Conservation (phyloP, 2,113 vertebrate genomes). For the Albula goreensis region DNA sequence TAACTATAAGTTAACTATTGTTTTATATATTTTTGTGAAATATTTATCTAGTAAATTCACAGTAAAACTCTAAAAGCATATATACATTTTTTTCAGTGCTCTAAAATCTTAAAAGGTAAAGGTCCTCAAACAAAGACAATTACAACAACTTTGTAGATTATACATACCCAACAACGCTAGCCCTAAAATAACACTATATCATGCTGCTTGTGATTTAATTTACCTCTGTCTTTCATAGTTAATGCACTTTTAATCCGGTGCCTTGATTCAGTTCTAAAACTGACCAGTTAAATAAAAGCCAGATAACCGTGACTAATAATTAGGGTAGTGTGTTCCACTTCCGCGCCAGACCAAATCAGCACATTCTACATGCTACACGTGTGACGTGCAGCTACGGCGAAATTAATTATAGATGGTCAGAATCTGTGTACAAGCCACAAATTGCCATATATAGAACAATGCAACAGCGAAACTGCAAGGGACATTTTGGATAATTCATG, state of each 20-base stretch:
- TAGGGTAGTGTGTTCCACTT: conserved; percentile 21
- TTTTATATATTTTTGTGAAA: too few relatives aligned
- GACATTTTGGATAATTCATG: neutral
- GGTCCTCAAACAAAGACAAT: neutral
- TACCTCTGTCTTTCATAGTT: conserved; percentile 32
- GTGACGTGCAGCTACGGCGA: neutral
- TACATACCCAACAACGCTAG: neutral
- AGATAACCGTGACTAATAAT: conserved; percentile 23
- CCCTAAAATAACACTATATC: conserved; percentile 22
- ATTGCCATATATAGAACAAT: neutral
- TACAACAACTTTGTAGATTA: conserved; percentile 14
- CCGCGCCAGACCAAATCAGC: conserved; percentile 18
- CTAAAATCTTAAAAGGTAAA: neutral
- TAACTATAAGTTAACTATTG: too few relatives aligned
- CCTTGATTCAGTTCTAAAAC: conserved; percentile 22
- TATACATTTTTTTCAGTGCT: too few relatives aligned
- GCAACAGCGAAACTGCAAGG: neutral
- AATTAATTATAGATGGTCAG: neutral
- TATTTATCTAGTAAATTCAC: too few relatives aligned
- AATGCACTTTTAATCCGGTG: conserved; percentile 18
- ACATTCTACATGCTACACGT: conserved; percentile 7
- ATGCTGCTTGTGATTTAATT: conserved; percentile 17
- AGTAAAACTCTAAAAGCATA: too few relatives aligned
- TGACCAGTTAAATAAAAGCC: conserved; percentile 28
- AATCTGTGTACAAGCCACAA: neutral